Base-by-base conservation (phyloP, 2,113 vertebrate species). In the Chamaea fasciata region DNA sequence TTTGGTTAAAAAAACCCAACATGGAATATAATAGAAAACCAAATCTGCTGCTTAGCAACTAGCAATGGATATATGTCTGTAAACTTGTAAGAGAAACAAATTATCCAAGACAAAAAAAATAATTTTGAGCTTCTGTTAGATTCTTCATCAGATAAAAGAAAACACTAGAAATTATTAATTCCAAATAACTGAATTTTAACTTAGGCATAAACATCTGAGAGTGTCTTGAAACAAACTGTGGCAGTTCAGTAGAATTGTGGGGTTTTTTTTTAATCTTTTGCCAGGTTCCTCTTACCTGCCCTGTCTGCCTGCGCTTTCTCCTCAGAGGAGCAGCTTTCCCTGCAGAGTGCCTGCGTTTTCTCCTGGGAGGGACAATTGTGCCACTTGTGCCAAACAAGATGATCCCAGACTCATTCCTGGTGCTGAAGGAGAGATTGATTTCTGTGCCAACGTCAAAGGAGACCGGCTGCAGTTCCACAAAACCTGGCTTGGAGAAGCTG, bases 401-500 rank as follows among this genome's bases (percentile, higher is more conserved):
- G 95, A 98, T 98, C 13, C 99, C 99, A 23, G 98, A 99, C 67
- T 99, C 98, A 8, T 97, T 98, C 94, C 97, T 98, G 21, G 99
- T 99, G 97, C 99, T 99, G 98, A 99, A 99, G 30, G 99, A 99
- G 89, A 99, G 97, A 59, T 99, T 99, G 97, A 99, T 99, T 98
- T 99, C 99, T 13, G 99, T 99, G 80, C 97, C 98, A 11, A 98
- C 67, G 0, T 97, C 97, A 70, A 99, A 92, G 6, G 98, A 94
- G 46, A 98, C 96, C 15, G 99, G 98, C 4, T 96, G 82, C 75
- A 99, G 96, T 95, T 99, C 99, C 96, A 99, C 96, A 91, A 97
- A 99, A 14, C 99, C 99, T 7, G 99, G 98, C 75, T 98, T 99
- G 44, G 98, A 98, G 97, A 99, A 99, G 87, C 99, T 99, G 55